Conservation (phyloP, 1,140 invertebrate species). For the Sinella curviseta region DNA sequence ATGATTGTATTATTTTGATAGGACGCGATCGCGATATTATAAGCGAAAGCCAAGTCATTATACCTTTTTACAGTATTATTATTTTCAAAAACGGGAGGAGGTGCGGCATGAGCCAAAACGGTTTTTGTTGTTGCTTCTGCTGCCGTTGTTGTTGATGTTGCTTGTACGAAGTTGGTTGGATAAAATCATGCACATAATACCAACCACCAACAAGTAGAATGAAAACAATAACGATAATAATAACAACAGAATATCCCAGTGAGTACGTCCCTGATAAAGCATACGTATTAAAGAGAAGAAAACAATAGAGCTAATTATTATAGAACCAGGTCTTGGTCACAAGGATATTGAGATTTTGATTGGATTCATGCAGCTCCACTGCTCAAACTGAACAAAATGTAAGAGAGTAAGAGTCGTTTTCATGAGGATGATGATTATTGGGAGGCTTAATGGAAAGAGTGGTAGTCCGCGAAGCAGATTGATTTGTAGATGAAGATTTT, state of each 20-base stretch:
- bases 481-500: neutral
- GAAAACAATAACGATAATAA: no score
- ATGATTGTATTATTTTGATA: no score
- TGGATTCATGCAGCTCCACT: neutral
- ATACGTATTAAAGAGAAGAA: no score
- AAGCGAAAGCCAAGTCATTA: no score
- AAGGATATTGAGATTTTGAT: neutral
- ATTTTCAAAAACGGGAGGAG: neutral
- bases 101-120: neutral
- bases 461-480: neutral
- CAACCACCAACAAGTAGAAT: no score
- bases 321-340: neutral
- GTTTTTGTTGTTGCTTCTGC: neutral
- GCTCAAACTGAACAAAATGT: neutral
- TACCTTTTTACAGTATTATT: neutral
- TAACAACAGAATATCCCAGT: no score
- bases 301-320: slow-evolving; percentile 16
- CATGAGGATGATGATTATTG: neutral
- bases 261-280: no score
- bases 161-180: no score
- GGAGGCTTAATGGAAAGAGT: no score
- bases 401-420: neutral
- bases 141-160: neutral
- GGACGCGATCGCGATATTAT: no score
- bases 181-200: no score